Evolutionary conservation across 2,113 vertebrate genomes (phyloP), one percentile per base, ranked within the genome.

Genomic region (Orycteropus afer): DNA sequence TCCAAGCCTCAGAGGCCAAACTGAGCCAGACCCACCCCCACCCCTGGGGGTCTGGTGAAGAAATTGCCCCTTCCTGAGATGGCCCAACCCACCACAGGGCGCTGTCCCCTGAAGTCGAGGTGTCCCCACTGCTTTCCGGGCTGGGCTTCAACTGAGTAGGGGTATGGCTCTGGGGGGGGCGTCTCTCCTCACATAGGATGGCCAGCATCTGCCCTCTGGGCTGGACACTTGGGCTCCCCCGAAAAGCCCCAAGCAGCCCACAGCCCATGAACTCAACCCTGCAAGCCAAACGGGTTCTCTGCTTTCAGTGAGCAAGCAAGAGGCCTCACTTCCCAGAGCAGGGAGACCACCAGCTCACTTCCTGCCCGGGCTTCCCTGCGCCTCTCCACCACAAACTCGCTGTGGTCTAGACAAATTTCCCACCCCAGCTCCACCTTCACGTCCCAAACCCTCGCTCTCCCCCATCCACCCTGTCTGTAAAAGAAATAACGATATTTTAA

Each of bases 1-100:
- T 81, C 65, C 29, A 59, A 85, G 13, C 40, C 45, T 34, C 81
- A 15, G 55, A 20, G 17, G 49, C 34, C 67, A 49, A 11, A 57
- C 5, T 32, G 49, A 87, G 69, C n/a, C 27, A 79, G 63, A 80
- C 69, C 42, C 65, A 61, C 25, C 47, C n/a, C n/a, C 47, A 3
- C 6, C 22, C 34, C 2, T 3, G 0, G 37, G 2, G 20, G 14
- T 0, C 12, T 4, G 22, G 11, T 10, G 18, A 20, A 18, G 37
- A 88, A 53, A 53, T 1, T 0, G 17, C 12, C 42, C 42, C n/a
- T 13, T 83, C n/a, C 61, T 63, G 59, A 61, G n/a, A 32, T 13
- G 27, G 42, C 22, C 61, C 32, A 65, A 83, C 5, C 47, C 37
- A 37, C 17, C 13, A 23, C 18, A 40, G 20, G 27, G 59, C 5